phyloP scores from a whole-genome alignment of 2,888 invertebrate genomes.

The Thyatira batis region DNA sequence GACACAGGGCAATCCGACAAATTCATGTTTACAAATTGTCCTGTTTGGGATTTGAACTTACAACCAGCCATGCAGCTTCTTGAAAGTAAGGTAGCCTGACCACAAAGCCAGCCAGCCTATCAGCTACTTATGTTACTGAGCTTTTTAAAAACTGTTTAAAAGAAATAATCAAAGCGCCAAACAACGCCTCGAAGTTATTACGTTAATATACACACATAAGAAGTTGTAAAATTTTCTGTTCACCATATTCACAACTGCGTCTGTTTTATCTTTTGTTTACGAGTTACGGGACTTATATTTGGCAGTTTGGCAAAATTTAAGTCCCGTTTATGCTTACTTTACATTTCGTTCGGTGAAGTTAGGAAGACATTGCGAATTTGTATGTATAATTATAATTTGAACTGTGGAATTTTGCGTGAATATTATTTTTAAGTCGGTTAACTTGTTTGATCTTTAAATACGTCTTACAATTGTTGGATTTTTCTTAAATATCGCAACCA shows the following conservation, averaged over 20 bases:
- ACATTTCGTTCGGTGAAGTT: constrained; percentile 40
- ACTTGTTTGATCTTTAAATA: neutral
- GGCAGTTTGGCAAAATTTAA: constrained; percentile 49
- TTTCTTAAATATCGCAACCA: neutral
- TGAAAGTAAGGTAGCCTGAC: no score
- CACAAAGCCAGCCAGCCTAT: no score
- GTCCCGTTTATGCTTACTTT: constrained; percentile 46
- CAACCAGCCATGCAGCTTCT: no score
- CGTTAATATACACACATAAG: no score
- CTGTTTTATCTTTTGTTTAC: constrained; percentile 52
- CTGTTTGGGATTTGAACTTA: no score
- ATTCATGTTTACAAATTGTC: no score
- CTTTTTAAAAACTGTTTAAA: no score
- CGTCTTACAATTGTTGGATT: neutral
- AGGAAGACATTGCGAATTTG: constrained; percentile 19
- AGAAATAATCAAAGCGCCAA: no score
- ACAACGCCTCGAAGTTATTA: no score
- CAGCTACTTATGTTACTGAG: no score
- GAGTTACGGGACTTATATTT: constrained; percentile 43
- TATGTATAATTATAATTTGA: constrained; percentile 20
- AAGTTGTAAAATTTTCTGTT: constrained; percentile 9
- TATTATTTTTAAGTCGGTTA: neutral
- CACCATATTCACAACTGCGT: constrained; percentile 20
- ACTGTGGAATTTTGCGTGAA: constrained; percentile 16
- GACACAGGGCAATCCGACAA: no score